Evolutionary conservation across 2,797 vertebrate genomes (phyloP), one percentile per base, ranked within the genome.

Genomic region (Tenualosa thibaudeaui): DNA sequence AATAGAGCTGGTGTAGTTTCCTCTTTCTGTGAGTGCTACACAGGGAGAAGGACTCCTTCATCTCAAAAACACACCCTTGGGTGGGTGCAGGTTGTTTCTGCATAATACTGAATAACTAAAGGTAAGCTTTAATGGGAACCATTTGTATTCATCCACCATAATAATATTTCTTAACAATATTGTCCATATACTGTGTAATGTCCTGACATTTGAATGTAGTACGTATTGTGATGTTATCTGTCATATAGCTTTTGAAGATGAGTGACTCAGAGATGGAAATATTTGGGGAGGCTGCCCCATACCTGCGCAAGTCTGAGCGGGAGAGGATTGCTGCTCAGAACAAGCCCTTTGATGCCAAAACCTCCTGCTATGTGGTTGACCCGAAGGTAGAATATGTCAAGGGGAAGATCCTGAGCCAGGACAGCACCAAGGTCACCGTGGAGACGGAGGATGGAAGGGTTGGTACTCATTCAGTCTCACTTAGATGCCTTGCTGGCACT

Each of bases 291-390:
- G 97, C 96, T 0, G 96, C 96, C 0, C 90, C 92, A 0, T 97
- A 93, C 92, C 95, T 97, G 51, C 93, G 95, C 58, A 97, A 96
- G 86, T 90, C 96, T 0, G 96, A 97, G 88, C 94, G 95, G 87
- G 96, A 97, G 89, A 91, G 96, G 71, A 95, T 91, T 0, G 95
- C 96, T 49, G 95, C 96, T 7, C 97, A 97, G 89, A 97, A 96
- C 86, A 88, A 90, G 85, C 92, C 93, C 0, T 97, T 97, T 26
- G 96, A 97, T 8, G 95, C 96, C 90, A 97, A 96, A 85, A 95
- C 95, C 0, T 94, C 95, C 15, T 94, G 96, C 87, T 98, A 93
- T 37, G 96, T 97, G 90, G 93, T 94, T 0, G 96, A 97, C 71
- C 87, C 94, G 0, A 95, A 94, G 88, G 88, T 92, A 26, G 95